These are phyloP conservation scores for Melanotaenia maccullochi DNA, from an alignment of 2,797 vertebrate genomes.

Conservation along the genomic window DNA sequence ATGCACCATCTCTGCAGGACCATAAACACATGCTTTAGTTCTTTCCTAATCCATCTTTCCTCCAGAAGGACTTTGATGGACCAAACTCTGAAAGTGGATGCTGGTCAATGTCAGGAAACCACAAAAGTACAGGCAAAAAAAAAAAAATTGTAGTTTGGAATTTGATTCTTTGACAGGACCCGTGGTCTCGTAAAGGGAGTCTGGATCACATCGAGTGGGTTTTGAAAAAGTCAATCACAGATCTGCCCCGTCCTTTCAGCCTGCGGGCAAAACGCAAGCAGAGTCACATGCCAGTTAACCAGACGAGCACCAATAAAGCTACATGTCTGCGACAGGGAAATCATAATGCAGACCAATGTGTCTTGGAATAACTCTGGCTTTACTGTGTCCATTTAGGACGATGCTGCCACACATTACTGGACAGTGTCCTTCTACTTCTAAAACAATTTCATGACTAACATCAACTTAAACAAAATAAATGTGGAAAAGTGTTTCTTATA, in stretches of 20 bases:
- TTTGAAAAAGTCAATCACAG: conserved; percentile 45
- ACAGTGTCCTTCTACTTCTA: conserved; percentile 60
- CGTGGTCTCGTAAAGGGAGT: conserved; percentile 66
- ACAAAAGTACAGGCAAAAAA: conserved; percentile 69
- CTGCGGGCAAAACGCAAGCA: conserved; percentile 43
- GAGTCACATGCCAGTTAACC: conserved; percentile 45
- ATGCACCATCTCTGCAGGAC: conserved; percentile 69
- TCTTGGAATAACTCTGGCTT: conserved; percentile 62
- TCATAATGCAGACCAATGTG: conserved; percentile 56
- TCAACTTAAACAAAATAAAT: conserved; percentile 66
- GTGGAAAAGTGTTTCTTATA: conserved; percentile 54
- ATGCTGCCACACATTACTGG: conserved; percentile 50
- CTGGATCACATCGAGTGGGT: conserved; percentile 61
- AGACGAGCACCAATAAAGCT: conserved; percentile 47
- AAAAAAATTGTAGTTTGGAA: conserved; percentile 58
- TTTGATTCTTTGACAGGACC: conserved; percentile 60
- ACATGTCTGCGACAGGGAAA: conserved; percentile 45
- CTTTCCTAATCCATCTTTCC: conserved; percentile 69
- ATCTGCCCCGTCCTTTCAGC: conserved; percentile 43
- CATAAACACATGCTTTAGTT: conserved; percentile 76
- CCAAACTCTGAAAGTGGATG: conserved; percentile 61
- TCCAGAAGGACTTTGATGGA: conserved; percentile 68
- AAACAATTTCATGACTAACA: conserved; percentile 53
- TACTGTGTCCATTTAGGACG: conserved; percentile 58
- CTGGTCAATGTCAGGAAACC: conserved; percentile 79